Percentiles rank a stretch among this genome's conserved stretches.
Conservation (phyloP, 1,140 invertebrate genomes). For the Hyles euphorbiae region DNA sequence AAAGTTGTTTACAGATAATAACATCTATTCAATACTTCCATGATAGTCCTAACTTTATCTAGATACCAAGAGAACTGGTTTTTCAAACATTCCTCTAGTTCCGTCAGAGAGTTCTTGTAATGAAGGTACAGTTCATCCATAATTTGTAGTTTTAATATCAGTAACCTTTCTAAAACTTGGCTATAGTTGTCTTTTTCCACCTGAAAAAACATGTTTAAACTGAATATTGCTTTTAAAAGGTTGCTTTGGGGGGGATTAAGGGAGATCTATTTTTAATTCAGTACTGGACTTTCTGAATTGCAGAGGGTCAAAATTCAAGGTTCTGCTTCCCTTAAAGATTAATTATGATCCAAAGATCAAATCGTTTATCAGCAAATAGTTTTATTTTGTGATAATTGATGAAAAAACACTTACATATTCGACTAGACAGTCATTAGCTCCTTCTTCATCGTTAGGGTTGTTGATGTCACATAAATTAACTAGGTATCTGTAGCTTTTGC, state of each 20-base stretch:
- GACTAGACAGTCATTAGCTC: slow-evolving; percentile 32
- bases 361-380: too few relatives aligned
- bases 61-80: slow-evolving; percentile 25
- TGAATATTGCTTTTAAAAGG: neutral
- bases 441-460: slow-evolving; percentile 23
- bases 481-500: slow-evolving; percentile 45
- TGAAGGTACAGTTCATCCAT: slow-evolving; percentile 28
- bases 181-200: slow-evolving; percentile 45
- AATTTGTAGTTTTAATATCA: slow-evolving; percentile 30
- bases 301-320: too few relatives aligned
- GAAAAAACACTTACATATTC: slow-evolving; percentile 35
- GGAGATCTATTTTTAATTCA: too few relatives aligned
- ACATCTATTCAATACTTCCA: slow-evolving; percentile 31
- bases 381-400: too few relatives aligned
- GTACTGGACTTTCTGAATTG: too few relatives aligned
- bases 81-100: slow-evolving; percentile 37
- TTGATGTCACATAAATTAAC: slow-evolving; percentile 31
- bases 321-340: too few relatives aligned
- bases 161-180: slow-evolving; percentile 34
- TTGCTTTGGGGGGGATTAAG: too few relatives aligned
- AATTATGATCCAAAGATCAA: too few relatives aligned
- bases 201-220: slow-evolving; percentile 30
- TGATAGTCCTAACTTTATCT: slow-evolving; percentile 24
- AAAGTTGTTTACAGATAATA: slow-evolving; percentile 18
- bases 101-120: slow-evolving; percentile 16